A percentile compares a stretch with the other conserved stretches of the same genome.
Conservation (phyloP, 1,140 invertebrate species). For the Drosophila littoralis region DNA sequence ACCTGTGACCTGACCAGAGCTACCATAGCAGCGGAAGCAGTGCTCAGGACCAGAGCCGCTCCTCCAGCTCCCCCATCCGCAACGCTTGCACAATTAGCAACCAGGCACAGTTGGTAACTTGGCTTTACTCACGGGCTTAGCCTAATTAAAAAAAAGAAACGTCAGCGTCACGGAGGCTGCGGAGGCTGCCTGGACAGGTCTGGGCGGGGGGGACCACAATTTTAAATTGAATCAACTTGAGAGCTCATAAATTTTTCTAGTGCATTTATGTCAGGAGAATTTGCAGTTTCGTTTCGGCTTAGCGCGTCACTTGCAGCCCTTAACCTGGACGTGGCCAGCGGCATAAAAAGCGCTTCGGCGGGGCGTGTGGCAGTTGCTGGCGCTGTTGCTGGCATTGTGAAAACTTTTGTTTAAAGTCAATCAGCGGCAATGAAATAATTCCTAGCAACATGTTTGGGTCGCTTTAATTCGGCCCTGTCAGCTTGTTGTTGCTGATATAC, state of each 20-base stretch:
- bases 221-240: slow-evolving; percentile 80
- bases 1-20: slow-evolving; percentile 37
- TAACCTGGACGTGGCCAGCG: slow-evolving; percentile 15
- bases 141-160: slow-evolving; percentile 77
- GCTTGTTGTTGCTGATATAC: slow-evolving; percentile 29
- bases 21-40: slow-evolving; percentile 16
- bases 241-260: slow-evolving; percentile 76
- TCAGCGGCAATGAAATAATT: slow-evolving; percentile 30
- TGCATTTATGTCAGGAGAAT: slow-evolving; percentile 45
- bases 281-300: slow-evolving; percentile 38
- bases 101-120: slow-evolving; percentile 65
- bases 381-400: slow-evolving; percentile 49
- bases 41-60: slow-evolving; percentile 22
- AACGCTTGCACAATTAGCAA: slow-evolving; percentile 43
- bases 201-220: slow-evolving; percentile 33
- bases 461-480: slow-evolving; percentile 45
- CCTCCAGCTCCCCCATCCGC: background rate
- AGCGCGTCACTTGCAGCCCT: slow-evolving; percentile 65
- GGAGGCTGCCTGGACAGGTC: slow-evolving; percentile 3
- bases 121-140: slow-evolving; percentile 73
- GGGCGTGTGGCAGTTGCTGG: slow-evolving; percentile 15
- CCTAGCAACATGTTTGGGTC: slow-evolving; percentile 32
- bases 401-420: slow-evolving; percentile 68
- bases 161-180: slow-evolving; percentile 60
- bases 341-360: background rate